These are phyloP conservation scores for Arrhopalites spinosus DNA, from an alignment of 2,888 invertebrate species.

Conservation along the genomic window DNA sequence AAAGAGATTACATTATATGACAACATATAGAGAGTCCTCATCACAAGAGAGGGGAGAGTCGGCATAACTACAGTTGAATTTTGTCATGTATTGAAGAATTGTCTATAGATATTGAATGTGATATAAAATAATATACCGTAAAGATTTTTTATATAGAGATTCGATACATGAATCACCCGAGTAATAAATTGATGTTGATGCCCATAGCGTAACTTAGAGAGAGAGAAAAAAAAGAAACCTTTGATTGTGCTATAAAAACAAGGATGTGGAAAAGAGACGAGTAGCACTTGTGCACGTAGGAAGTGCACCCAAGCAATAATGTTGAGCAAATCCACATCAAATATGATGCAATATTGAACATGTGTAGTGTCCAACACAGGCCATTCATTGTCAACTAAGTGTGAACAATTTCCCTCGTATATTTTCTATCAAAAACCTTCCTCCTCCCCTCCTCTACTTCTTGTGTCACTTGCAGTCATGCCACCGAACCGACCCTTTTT, in stretches of 20 bases:
- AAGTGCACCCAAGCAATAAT: not conserved
- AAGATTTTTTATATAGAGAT: not conserved
- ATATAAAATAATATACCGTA: not conserved
- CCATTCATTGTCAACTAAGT: slow-evolving; percentile 37
- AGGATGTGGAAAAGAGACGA: slow-evolving; percentile 21
- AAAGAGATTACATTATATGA: no score
- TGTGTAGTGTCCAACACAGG: slow-evolving; percentile 33
- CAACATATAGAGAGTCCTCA: not conserved
- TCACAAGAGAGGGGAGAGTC: not conserved
- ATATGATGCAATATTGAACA: slow-evolving; percentile 26
- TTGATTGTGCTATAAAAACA: slow-evolving; percentile 32
- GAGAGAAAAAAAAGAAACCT: no score
- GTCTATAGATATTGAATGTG: not conserved
- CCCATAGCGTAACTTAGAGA: not conserved
- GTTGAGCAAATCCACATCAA: slow-evolving; percentile 30
- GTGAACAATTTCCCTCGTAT: slow-evolving; percentile 31
- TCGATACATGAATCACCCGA: slow-evolving; percentile 26
- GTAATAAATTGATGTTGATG: slow-evolving; percentile 32
- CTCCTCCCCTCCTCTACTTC: not conserved
- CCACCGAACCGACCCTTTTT: not conserved
- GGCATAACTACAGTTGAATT: not conserved
- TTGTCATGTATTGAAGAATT: not conserved
- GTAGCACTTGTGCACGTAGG: not conserved
- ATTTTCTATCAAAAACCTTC: slow-evolving; percentile 1
- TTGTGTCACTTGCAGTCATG: slow-evolving; percentile 30